phyloP scores from a whole-genome alignment of 2,888 invertebrate genomes.

The Athetis lepigone region DNA sequence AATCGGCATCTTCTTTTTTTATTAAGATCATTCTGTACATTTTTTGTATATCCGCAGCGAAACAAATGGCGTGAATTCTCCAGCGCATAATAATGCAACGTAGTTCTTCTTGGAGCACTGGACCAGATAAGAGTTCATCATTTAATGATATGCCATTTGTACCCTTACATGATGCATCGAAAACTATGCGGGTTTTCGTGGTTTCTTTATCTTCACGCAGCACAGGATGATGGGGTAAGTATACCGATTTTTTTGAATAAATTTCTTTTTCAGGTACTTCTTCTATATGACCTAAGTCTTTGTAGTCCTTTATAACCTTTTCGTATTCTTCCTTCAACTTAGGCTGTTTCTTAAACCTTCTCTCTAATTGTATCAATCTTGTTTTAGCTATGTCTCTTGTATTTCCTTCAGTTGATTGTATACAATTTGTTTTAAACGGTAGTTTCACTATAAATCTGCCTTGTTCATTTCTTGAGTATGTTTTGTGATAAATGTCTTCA shows the following conservation, averaged over 20 bases:
- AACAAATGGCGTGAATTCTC: slow-evolving; percentile 54
- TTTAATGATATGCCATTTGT: slow-evolving; percentile 53
- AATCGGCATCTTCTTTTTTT: slow-evolving; percentile 42
- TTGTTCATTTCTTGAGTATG: slow-evolving; percentile 34
- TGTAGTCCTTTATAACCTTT: slow-evolving; percentile 58
- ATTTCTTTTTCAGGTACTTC: slow-evolving; percentile 49
- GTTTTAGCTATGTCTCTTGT: slow-evolving; percentile 46
- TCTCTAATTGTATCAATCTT: slow-evolving; percentile 52
- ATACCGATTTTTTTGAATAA: slow-evolving; percentile 37
- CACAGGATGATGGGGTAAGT: slow-evolving; percentile 66
- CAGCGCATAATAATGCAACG: slow-evolving; percentile 59
- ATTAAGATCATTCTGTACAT: slow-evolving; percentile 65
- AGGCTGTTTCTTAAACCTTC: slow-evolving; percentile 32
- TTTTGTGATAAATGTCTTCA: slow-evolving; percentile 53
- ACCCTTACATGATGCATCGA: slow-evolving; percentile 23
- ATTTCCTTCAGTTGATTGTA: slow-evolving; percentile 37
- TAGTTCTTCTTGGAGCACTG: slow-evolving; percentile 54
- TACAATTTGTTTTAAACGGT: slow-evolving; percentile 45
- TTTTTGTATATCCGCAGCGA: slow-evolving; percentile 61
- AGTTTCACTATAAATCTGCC: slow-evolving; percentile 57
- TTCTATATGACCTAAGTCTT: slow-evolving; percentile 54
- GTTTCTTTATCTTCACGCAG: slow-evolving; percentile 58
- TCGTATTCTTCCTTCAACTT: slow-evolving; percentile 44
- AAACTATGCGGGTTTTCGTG: slow-evolving; percentile 10
- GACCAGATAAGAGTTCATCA: slow-evolving; percentile 56